Conservation (phyloP, 2,797 vertebrate genomes). For the Coccyzus lansbergi region DNA sequence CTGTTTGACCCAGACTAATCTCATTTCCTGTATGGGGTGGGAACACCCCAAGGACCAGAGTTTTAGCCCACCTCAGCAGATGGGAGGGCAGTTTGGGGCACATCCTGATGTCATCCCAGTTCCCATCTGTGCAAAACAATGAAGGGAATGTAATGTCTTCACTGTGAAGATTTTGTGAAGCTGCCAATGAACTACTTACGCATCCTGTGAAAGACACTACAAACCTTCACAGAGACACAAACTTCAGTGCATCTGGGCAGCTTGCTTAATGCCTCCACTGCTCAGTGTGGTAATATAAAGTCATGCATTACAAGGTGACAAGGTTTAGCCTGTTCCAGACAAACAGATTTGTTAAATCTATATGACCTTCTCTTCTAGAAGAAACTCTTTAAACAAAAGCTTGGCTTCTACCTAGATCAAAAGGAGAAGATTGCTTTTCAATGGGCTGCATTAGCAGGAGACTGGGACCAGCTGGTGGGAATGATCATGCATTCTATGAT, state of each 20-base stretch:
- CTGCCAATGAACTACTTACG: background rate
- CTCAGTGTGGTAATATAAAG: background rate
- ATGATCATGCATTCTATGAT: background rate
- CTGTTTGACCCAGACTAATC: background rate
- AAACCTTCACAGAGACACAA: background rate
- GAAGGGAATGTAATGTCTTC: background rate
- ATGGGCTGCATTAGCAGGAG: background rate
- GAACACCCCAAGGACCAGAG: background rate
- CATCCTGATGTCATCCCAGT: background rate
- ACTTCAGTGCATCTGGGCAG: background rate
- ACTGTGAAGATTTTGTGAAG: background rate
- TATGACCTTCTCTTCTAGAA: background rate
- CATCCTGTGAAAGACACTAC: background rate
- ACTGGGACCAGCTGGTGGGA: background rate
- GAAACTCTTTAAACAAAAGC: background rate
- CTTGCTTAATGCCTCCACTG: background rate
- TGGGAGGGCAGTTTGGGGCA: background rate
- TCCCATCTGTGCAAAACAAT: background rate
- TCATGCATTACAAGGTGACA: background rate
- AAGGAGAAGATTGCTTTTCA: background rate
- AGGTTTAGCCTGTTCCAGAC: background rate
- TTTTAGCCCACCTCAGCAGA: rapidly evolving
- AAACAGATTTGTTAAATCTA: background rate
- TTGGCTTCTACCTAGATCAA: background rate
- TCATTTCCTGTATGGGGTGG: rapidly evolving